Evolutionary conservation across 2,113 vertebrate species (phyloP), one percentile per base, ranked within the genome.

Genomic region (Pipa parva): DNA sequence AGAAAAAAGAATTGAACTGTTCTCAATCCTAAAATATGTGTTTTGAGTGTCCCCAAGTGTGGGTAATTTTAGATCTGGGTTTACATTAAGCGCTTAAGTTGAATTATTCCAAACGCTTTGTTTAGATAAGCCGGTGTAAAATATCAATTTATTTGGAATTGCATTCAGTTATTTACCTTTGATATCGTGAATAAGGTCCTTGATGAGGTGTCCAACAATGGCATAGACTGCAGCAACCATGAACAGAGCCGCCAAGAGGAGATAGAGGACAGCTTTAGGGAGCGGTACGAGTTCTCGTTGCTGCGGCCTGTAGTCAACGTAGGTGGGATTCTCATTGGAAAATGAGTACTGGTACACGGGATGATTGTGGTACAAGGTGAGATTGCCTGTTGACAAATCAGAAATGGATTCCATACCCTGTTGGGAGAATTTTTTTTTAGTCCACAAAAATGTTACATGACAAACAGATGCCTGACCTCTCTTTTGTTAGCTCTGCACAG

Each of bases 131-230:
- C n/a, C n/a, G n/a, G n/a, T n/a, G n/a, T n/a, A n/a, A n/a, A n/a
- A n/a, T n/a, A n/a, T n/a, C n/a, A n/a, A n/a, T n/a, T n/a, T n/a
- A n/a, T n/a, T n/a, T n/a, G n/a, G n/a, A n/a, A n/a, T n/a, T n/a
- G n/a, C n/a, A n/a, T 15, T 39, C 12, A 39, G n/a, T 15, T n/a
- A n/a, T 17, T 72, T 52, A 78, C 91, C 91, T 85, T 84, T 73
- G 9, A 92, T 72, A 72, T 93, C 90, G 5, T 88, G 86, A 20
- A 85, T 86, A 64, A 93, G 81, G 27, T 93, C 91, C 76, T 90
- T 91, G 72, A 93, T 90, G 48, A 93, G 84, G 75, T 93, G 91
- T 51, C 91, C 91, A 2, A 93, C 82, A 17, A 93, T 91, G 11
- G 87, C 89, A 50, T 92, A 93, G 9, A 88, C 90, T 2, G 92